Evolutionary conservation across 1,140 invertebrate species (phyloP).

Genomic region (Daktulosphaira vitifoliae): DNA sequence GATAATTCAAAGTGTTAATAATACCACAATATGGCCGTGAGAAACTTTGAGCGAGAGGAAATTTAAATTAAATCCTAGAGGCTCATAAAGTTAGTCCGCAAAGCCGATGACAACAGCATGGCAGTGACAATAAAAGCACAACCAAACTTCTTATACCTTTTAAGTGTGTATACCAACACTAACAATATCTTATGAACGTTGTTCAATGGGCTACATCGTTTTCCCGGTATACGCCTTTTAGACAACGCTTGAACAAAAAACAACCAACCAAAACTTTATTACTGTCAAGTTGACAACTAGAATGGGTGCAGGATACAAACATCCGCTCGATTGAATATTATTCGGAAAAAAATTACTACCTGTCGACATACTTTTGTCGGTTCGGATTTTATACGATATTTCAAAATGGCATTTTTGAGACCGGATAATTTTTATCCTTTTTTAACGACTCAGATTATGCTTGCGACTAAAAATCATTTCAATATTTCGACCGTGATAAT

Average conservation of each 20-base stretch:
- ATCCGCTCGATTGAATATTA: not conserved
- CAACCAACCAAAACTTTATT: slow-evolving; percentile 17
- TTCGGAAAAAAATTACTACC: not conserved
- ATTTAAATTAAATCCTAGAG: slow-evolving; percentile 31
- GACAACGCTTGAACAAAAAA: slow-evolving; percentile 3
- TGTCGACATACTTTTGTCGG: not conserved
- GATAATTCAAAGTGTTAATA: slow-evolving; percentile 31
- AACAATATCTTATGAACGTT: slow-evolving; percentile 19
- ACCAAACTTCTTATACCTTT: slow-evolving; percentile 27
- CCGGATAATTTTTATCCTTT: slow-evolving; percentile 6
- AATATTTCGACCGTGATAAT: no score
- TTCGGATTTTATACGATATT: no score
- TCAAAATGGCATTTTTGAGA: not conserved
- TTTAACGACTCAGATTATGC: slow-evolving; percentile 28
- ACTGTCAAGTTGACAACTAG: not conserved
- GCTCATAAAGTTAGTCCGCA: slow-evolving; percentile 19
- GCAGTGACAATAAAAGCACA: not conserved
- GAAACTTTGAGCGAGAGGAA: slow-evolving; percentile 15
- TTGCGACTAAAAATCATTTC: no score
- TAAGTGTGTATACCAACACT: slow-evolving; percentile 7
- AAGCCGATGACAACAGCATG: slow-evolving; percentile 11
- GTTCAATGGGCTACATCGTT: slow-evolving; percentile 26
- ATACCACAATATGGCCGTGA: not conserved
- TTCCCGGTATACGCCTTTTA: not conserved
- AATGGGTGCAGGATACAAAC: not conserved